Evolutionary conservation across 2,797 vertebrate species (phyloP).

Genomic region (Trichosurus vulpecula): DNA sequence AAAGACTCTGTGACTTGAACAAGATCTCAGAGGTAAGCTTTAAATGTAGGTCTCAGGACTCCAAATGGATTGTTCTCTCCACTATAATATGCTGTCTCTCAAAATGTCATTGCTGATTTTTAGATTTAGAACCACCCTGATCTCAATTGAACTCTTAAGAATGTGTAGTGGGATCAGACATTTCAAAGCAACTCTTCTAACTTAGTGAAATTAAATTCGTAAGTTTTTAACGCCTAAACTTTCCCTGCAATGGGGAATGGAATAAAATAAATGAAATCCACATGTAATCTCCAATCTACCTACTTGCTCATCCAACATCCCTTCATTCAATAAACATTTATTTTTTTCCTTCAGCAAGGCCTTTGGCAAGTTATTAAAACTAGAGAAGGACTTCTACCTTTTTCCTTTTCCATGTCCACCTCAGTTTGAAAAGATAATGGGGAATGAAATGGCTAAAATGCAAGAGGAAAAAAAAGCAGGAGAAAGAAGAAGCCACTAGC

Average conservation of each 20-base stretch:
- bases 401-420: neutral
- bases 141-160: neutral
- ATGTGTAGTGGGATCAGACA: neutral
- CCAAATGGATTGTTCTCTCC: neutral
- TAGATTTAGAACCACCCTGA: neutral
- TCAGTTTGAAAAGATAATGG: neutral
- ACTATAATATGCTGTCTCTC: neutral
- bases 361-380: neutral
- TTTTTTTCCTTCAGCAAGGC: neutral
- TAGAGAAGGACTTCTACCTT: neutral
- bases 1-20: neutral
- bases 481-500: neutral
- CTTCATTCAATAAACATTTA: neutral
- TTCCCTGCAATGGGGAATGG: neutral
- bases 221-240: neutral
- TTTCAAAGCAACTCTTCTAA: neutral
- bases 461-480: neutral
- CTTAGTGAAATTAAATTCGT: neutral
- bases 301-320: neutral
- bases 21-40: neutral
- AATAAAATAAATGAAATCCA: neutral
- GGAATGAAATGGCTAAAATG: neutral
- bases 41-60: neutral
- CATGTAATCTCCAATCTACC: neutral
- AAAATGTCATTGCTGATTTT: neutral